phyloP scores from a whole-genome alignment of 2,113 vertebrate genomes.

The Probosciger aterrimus region DNA sequence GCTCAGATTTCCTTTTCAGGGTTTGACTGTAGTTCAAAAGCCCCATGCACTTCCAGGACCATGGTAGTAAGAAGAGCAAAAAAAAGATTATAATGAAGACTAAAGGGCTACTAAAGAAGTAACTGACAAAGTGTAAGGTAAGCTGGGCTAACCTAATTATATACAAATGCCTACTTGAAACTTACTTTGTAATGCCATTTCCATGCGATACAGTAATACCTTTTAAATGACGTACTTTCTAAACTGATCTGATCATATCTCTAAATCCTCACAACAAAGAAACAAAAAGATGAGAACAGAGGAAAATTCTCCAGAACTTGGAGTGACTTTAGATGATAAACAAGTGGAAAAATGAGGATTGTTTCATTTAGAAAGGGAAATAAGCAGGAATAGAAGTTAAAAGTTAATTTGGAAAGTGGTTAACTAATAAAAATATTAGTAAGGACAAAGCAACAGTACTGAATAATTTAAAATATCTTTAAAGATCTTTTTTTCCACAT shows the following conservation, averaged over 20 bases:
- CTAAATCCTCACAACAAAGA: background rate
- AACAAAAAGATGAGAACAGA: background rate
- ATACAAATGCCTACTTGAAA: background rate
- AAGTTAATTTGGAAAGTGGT: background rate
- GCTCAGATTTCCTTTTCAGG: background rate
- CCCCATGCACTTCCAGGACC: background rate
- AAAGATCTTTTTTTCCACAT: background rate
- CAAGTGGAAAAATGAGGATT: background rate
- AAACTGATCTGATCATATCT: background rate
- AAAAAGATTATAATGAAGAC: background rate
- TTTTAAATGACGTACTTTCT: background rate
- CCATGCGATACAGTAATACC: background rate
- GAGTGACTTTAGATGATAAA: background rate
- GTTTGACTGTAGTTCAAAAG: background rate
- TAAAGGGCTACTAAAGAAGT: background rate
- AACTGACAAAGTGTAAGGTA: background rate
- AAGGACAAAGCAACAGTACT: background rate
- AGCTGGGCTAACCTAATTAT: background rate
- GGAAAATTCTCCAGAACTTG: background rate
- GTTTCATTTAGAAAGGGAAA: background rate
- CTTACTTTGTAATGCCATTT: background rate
- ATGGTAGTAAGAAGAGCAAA: background rate
- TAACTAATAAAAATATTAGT: background rate
- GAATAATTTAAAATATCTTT: background rate
- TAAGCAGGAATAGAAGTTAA: background rate